A percentile compares a stretch with the other conserved stretches of the same genome.
Conservation (phyloP, 1,140 invertebrate species). For the Papilio helenus region DNA sequence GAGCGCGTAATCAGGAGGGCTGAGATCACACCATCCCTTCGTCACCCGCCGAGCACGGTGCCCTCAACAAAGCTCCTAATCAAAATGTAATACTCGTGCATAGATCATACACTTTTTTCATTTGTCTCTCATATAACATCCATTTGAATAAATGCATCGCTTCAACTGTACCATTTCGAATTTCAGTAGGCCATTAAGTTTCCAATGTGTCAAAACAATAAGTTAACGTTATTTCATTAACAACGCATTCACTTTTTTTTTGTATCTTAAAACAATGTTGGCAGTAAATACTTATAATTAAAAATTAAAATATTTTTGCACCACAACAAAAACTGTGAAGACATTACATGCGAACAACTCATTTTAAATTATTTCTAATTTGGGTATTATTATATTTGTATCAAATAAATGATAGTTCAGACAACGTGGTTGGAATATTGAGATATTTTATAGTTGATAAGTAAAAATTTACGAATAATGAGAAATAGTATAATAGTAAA, state of each 20-base stretch:
- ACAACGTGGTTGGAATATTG: neutral
- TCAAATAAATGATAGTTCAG: neutral
- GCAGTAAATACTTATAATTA: no score
- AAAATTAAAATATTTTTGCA: no score
- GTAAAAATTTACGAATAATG: neutral
- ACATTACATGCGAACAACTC: no score
- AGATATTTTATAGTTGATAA: neutral
- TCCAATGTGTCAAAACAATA: no score
- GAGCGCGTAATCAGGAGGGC: constrained; percentile 16
- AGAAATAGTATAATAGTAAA: neutral
- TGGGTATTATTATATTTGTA: no score
- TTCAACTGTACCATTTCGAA: no score
- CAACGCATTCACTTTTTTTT: no score
- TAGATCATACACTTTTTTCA: neutral
- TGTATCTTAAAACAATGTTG: no score
- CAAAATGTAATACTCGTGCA: constrained; percentile 10
- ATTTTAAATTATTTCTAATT: no score
- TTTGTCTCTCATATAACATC: neutral
- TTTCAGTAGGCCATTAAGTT: no score
- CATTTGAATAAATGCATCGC: neutral
- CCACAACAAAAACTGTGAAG: no score
- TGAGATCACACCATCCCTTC: constrained; percentile 20
- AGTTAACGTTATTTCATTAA: no score
- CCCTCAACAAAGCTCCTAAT: constrained; percentile 9
- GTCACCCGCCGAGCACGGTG: constrained; percentile 7